Conservation (phyloP, 2,888 invertebrate genomes). For the Gerris lacustris region DNA sequence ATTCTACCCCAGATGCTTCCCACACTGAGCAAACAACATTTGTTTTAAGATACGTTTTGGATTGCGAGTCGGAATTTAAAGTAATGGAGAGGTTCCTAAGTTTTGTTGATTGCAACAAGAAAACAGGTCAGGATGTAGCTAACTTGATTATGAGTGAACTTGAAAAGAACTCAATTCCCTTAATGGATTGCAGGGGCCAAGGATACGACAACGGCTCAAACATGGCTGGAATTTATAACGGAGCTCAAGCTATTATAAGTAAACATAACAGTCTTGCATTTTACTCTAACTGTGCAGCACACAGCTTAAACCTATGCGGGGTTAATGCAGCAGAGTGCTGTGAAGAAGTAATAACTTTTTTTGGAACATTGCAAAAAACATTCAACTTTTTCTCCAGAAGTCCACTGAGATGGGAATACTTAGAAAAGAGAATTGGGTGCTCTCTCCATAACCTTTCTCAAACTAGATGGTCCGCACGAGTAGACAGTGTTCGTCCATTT, state of each 20-base stretch:
- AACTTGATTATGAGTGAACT: slow-evolving; percentile 12
- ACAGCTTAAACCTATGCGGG: slow-evolving; percentile 13
- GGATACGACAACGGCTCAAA: slow-evolving; percentile 18
- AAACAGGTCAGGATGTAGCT: slow-evolving; percentile 16
- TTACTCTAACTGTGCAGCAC: slow-evolving; percentile 15
- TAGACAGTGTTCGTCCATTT: slow-evolving; percentile 17
- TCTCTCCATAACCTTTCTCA: slow-evolving; percentile 15
- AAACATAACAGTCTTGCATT: background rate
- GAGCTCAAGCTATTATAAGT: slow-evolving; percentile 15
- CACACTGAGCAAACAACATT: slow-evolving; percentile 16
- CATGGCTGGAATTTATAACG: slow-evolving; percentile 14
- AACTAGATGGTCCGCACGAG: slow-evolving; percentile 16
- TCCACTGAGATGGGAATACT: slow-evolving; percentile 16
- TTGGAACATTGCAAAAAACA: slow-evolving; percentile 15
- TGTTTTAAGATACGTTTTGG: slow-evolving; percentile 9
- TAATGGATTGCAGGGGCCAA: slow-evolving; percentile 13
- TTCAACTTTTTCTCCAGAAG: slow-evolving; percentile 16
- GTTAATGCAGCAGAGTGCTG: background rate
- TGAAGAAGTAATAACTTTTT: background rate
- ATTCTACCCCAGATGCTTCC: slow-evolving; percentile 17
- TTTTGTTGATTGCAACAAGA: no score
- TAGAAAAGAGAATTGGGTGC: slow-evolving; percentile 12
- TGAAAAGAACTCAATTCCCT: slow-evolving; percentile 10
- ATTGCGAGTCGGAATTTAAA: slow-evolving; percentile 10
- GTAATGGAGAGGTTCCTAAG: no score